These are phyloP conservation scores for Bombycilla garrulus DNA, from an alignment of 2,113 vertebrate species.

Conservation along the genomic window DNA sequence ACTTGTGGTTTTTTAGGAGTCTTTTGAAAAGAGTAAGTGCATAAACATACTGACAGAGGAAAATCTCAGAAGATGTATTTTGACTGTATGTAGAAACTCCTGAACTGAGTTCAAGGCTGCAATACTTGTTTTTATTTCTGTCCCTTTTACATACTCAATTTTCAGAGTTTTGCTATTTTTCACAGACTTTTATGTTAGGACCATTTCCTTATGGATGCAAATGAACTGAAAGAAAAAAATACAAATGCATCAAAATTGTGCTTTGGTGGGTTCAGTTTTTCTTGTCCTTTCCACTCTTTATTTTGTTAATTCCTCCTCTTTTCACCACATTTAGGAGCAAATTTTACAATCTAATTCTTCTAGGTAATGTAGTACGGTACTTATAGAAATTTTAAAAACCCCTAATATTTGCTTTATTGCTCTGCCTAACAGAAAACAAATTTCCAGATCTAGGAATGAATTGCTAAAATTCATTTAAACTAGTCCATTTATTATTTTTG, in stretches of 20 bases:
- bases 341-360: neutral
- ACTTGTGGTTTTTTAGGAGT: neutral
- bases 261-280: neutral
- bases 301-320: neutral
- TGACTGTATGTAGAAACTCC: neutral
- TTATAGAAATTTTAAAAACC: neutral
- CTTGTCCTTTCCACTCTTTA: neutral
- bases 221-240: neutral
- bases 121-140: neutral
- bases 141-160: neutral
- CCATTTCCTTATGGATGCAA: neutral
- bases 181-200: neutral
- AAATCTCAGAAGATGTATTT: neutral
- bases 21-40: neutral
- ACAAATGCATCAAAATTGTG: neutral
- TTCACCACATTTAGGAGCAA: neutral
- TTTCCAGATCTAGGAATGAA: neutral
- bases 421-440: neutral
- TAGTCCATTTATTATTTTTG: neutral
- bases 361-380: neutral
- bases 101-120: neutral
- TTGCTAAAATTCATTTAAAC: neutral
- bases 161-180: neutral
- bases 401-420: neutral
- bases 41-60: neutral